These are phyloP conservation scores for Ahaetulla prasina DNA, from an alignment of 2,113 vertebrate genomes.

Conservation along the genomic window DNA sequence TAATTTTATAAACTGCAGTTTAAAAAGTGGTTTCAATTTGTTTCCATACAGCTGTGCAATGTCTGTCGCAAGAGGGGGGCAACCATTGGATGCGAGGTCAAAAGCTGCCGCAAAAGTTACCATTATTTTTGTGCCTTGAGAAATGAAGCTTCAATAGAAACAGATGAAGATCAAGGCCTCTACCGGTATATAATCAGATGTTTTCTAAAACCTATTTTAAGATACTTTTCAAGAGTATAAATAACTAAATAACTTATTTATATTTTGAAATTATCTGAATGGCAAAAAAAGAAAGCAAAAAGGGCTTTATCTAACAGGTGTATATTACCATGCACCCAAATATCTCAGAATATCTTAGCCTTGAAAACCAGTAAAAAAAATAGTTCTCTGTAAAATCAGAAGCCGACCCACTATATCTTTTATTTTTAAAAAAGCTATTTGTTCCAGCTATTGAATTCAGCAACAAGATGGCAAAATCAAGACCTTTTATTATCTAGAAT, in stretches of 20 bases:
- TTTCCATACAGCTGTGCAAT: constrained; percentile 56
- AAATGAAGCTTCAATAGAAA: constrained; percentile 49
- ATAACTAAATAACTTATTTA: background rate
- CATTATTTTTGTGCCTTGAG: constrained; percentile 70
- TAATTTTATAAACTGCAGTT: background rate
- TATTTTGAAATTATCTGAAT: background rate
- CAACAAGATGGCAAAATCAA: background rate
- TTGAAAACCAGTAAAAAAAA: background rate
- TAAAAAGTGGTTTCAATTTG: background rate
- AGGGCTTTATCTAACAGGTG: background rate
- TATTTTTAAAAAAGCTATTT: background rate
- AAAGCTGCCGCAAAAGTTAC: constrained; percentile 60
- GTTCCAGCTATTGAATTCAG: background rate
- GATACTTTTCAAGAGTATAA: too few relatives aligned
- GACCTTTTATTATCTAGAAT: background rate
- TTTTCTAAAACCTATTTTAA: constrained; percentile 10
- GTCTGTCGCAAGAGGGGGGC: constrained; percentile 65
- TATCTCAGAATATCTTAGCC: background rate
- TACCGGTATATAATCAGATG: constrained; percentile 60
- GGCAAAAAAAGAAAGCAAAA: background rate
- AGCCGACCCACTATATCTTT: background rate
- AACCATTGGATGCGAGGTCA: constrained; percentile 70
- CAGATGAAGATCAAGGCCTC: constrained; percentile 41
- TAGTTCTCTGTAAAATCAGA: background rate
- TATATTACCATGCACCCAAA: background rate